Evolutionary conservation across 2,888 invertebrate genomes (phyloP), one percentile per base, ranked within the genome.

Genomic region (Nephrotoma appendiculata): DNA sequence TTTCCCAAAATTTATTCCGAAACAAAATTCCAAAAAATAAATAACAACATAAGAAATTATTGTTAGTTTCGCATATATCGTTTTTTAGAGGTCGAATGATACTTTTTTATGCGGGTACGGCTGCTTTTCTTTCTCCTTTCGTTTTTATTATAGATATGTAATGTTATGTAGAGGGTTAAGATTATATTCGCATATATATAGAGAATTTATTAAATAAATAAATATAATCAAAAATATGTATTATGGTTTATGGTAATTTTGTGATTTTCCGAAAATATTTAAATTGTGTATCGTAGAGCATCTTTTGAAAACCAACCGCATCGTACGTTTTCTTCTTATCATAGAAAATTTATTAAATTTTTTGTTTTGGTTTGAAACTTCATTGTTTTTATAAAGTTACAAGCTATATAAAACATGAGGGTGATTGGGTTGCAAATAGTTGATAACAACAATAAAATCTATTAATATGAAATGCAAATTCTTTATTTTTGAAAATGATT

Each of bases 341-440:
- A 31, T 85, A 44, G 85, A 44, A 85, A 85, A 85, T 85, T 85
- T 85, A 85, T 85, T 85, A 44, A 85, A 42, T 43, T 85, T 85
- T 85, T 85, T 85, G 19, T 85, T 85, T 85, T 83, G 6, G 6
- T 85, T n/a, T 41, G 19, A 6, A 71, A 6, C n/a, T 83, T n/a
- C 41, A 12, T 6, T 41, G 11, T 71, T 71, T 12, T 7, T 83
- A 41, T 83, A 83, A n/a, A 85, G 7, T 15, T 2, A 15, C 48
- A 15, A n/a, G 48, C 48, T n/a, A n/a, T n/a, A n/a, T 11, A 4
- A 52, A 57, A 57, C 9, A 71, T 6, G 71, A 71, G 71, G 71
- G 71, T 31, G 71, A 71, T 71, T 71, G 71, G 71, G 31, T 71
- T 71, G 9, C 7, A 71, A 71, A 71, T 71, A 31, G 31, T 19